Evolutionary conservation across 2,797 vertebrate genomes (phyloP), one percentile per base, ranked within the genome.

Genomic region (Calcarius lapponicus): DNA sequence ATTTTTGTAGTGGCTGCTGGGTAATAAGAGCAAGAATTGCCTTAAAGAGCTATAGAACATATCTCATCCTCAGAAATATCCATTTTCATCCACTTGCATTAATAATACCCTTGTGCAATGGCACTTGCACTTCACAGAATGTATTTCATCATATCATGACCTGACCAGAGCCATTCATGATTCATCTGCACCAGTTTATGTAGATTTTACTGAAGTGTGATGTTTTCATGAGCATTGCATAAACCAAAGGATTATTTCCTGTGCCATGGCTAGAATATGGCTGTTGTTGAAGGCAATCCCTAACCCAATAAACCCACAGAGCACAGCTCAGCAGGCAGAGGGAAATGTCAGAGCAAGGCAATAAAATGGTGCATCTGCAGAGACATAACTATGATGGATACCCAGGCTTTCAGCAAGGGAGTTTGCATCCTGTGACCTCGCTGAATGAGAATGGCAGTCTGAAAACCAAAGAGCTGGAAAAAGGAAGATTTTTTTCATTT

Each of bases 381-480:
- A 87, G 81, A 51, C 31, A 54, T 80, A 86, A 78, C 54, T 61
- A 20, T 91, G 88, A 92, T 92, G 1, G 1, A 80, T 93, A 53
- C 0, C 1, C 56, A 43, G 42, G 42, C 22, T 92, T 83, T 65
- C 66, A 58, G 19, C 3, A 2, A 54, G 43, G 51, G n/a, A 90
- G 31, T 81, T 80, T 82, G 92, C 62, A 53, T 95, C 72, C n/a
- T 56, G 20, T 58, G 56, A 92, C 66, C 86, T 94, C 67, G 4
- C 25, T 47, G 73, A 57, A 50, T 69, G 60, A 84, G 82, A 92
- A 86, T 75, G 36, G 70, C 38, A 66, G 22, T 64, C 69, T 78
- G 47, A 78, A 95, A 95, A 86, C 20, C 84, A 93, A 94, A 85
- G 51, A 83, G 36, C 21, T 86, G 48, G 66, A 80, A 93, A 92